Base-by-base conservation (phyloP, 2,888 invertebrate species). In the Acanthosepion pharaonis region DNA sequence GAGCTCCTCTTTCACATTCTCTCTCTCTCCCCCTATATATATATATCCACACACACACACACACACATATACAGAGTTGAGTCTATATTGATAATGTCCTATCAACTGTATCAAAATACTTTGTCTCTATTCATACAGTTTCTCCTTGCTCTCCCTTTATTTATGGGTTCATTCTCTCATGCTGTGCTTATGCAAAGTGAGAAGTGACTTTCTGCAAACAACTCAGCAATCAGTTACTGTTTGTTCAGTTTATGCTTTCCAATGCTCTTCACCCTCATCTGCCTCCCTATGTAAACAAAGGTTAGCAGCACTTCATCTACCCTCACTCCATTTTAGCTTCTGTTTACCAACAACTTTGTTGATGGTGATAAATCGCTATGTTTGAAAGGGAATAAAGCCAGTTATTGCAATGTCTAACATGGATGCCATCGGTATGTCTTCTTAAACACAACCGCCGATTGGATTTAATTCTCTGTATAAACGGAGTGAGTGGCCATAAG, bases 171-270 rank as follows among this genome's bases (percentile, higher is more conserved):
- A 15, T 78, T n/a, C 8, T 78, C n/a, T 78, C 78, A 33, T 78
- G 78, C 78, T n/a, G n/a, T 78, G 78, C 78, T n/a, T n/a, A 15
- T n/a, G 78, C 4, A n/a, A 78, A n/a, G n/a, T 15, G 11, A n/a
- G n/a, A 78, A n/a, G 78, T 78, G 33, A 78, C 78, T 78, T 78
- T 78, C 78, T 78, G 78, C 78, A 78, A 78, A 78, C 78, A 78
- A 18, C 78, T 78, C 78, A 0, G 78, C 78, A 78, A 78, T 78
- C 78, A n/a, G 78, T 78, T 33, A 78, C 15, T 78, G n/a, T 78
- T 78, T 78, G 78, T 78, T 78, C 78, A 15, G 78, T n/a, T 59
- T n/a, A 78, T n/a, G 11, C 78, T 18, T n/a, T 78, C 78, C n/a
- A 11, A 78, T 33, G n/a, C 78, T 23, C 78, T 15, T 23, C 15